These are phyloP conservation scores for Heteractis magnifica DNA, from an alignment of 92 coral and sea anemone species.

Conservation along the genomic window DNA sequence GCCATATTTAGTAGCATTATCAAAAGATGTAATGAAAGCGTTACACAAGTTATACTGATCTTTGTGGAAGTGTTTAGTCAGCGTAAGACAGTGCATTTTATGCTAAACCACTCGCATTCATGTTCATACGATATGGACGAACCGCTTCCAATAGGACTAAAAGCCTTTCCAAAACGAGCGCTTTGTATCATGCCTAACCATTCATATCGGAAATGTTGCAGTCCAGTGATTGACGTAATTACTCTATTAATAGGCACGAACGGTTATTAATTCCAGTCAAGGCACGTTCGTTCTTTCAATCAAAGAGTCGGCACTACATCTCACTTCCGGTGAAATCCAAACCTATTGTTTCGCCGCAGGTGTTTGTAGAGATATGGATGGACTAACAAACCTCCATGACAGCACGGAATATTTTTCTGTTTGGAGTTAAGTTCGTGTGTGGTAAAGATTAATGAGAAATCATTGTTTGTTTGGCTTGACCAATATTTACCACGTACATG, in stretches of 20 bases:
- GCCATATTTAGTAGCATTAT: constrained; percentile 15
- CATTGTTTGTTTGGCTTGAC: too few relatives aligned
- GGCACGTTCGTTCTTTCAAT: constrained; percentile 30
- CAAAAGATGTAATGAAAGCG: constrained; percentile 13
- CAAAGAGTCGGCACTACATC: constrained; percentile 5
- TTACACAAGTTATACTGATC: constrained; percentile 15
- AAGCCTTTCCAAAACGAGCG: constrained; percentile 10
- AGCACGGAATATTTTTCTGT: not conserved
- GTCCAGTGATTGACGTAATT: constrained; percentile 19
- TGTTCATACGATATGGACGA: not conserved
- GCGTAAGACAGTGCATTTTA: constrained; percentile 15
- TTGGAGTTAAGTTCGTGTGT: not conserved
- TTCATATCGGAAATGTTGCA: constrained; percentile 26
- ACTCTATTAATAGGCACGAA: not conserved
- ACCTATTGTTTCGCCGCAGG: constrained; percentile 5
- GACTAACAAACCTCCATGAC: constrained; percentile 5
- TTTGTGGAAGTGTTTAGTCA: constrained; percentile 10
- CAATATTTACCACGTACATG: too few relatives aligned
- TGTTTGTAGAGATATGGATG: constrained; percentile 19
- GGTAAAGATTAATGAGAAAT: not conserved
- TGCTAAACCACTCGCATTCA: not conserved
- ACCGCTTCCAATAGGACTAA: not conserved
- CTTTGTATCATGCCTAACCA: not conserved
- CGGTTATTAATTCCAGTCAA: constrained; percentile 19
- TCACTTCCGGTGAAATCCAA: constrained; percentile 29